Conservation (phyloP, 2,888 invertebrate genomes). For the Elegia similella region DNA sequence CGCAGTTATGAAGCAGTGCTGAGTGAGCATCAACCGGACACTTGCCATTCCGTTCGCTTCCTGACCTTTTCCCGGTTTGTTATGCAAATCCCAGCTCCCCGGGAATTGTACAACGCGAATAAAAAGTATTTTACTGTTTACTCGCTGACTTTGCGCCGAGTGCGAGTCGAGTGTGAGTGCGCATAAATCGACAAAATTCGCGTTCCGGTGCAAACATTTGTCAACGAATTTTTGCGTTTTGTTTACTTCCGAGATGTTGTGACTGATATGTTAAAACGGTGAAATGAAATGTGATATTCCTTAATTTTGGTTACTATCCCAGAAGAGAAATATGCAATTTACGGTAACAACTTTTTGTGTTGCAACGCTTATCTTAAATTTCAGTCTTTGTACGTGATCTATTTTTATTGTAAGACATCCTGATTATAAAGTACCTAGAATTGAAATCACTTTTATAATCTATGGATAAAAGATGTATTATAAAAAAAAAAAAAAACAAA, state of each 20-base stretch:
- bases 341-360: too few species aligned
- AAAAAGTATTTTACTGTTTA: slow-evolving; percentile 78
- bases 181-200: slow-evolving; percentile 66
- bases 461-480: too few species aligned
- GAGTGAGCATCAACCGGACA: slow-evolving; percentile 75
- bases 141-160: slow-evolving; percentile 71
- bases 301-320: too few species aligned
- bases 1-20: slow-evolving; percentile 55
- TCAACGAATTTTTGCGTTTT: slow-evolving; percentile 33
- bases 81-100: slow-evolving; percentile 73
- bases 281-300: neutral
- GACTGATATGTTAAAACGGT: neutral
- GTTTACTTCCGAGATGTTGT: slow-evolving; percentile 17
- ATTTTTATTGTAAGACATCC: too few species aligned
- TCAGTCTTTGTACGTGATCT: too few species aligned
- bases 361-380: too few species aligned
- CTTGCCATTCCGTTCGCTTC: slow-evolving; percentile 79
- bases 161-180: slow-evolving; percentile 66
- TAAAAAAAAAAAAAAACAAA: too few species aligned
- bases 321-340: too few species aligned
- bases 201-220: slow-evolving; percentile 47
- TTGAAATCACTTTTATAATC: too few species aligned
- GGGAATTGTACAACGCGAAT: slow-evolving; percentile 75
- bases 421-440: too few species aligned
- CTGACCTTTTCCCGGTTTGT: slow-evolving; percentile 80